Base-by-base conservation (phyloP, 1,140 invertebrate species). In the Pantala flavescens region DNA sequence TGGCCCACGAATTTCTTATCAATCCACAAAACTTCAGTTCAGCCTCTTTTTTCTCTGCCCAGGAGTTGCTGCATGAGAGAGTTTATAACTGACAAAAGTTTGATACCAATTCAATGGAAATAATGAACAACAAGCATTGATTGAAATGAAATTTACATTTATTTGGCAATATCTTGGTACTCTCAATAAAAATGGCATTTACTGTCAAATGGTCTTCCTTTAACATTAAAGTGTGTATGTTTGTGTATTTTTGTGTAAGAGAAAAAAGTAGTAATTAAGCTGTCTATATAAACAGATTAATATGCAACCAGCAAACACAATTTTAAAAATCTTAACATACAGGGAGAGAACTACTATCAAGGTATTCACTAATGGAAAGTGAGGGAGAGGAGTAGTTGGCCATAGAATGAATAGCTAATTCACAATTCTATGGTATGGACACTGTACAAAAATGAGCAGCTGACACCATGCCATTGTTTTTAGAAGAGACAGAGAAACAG, bases 281-380 rank as follows among this genome's bases (percentile, higher is more conserved):
- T 63, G 49, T 63, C 49, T 63, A 63, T 63, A 63, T 63, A 63
- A 63, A 63, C 49, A 63, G 49, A 63, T 63, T 19, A 63, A 63
- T 63, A 63, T 63, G 14, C 28, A 36, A 36, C 49, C 49, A 63
- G 49, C 49, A 16, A 63, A 63, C 49, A 63, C 49, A 63, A 63
- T 63, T 63, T 63, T 63, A 63, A 63, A 63, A 63, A 63, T 63
- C 49, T 63, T 63, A 63, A 63, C 49, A 63, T 63, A 63, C 49
- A 63, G 49, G 49, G 49, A 63, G 3, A 21, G 49, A 63, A 19
- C 49, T 63, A 63, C 49, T 63, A 63, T 63, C 49, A 63, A 63
- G 49, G 49, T 19, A 19, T 21, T 63, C n/a, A 63, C 49, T 63
- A 63, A 21, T 63, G 49, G 49, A 63, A 21, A 19, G 49, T 16